Evolutionary conservation across 1,140 invertebrate genomes (phyloP), one percentile per base, ranked within the genome.

Genomic region (Solenopsis fugax): DNA sequence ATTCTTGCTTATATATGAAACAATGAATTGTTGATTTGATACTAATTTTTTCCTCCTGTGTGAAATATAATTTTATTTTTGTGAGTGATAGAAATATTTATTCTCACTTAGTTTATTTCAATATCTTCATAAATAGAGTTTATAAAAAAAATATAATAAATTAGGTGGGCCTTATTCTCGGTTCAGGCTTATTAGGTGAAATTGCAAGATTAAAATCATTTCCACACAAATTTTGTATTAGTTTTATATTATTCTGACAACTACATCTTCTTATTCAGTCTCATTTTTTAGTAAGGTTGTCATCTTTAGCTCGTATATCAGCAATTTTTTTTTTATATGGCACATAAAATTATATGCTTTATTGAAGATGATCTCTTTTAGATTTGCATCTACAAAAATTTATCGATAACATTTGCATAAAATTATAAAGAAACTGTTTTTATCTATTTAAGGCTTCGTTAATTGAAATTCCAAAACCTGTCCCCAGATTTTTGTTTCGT

Each of bases 371-470:
- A 69, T 21, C n/a, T 45, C n/a, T 24, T 69, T 69, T 2, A 48
- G 12, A 69, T 69, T 69, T 69, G 13, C 13, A 50, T 69, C 65
- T 69, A 50, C 21, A 69, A 48, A 29, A 41, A 69, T 69, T 69
- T 69, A 16, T 50, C 9, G 65, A 69, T 29, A 24, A 50, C 41
- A 69, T 69, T 69, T 69, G 65, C 65, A 69, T 50, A 50, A 50
- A 69, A 21, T 69, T 50, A 69, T 69, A 12, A 69, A 48, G 65
- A 21, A 50, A 69, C 41, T 45, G 64, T 45, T 10, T 69, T 69
- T 50, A 50, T 50, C n/a, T 69, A 69, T 69, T 69, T 69, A 69
- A 69, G 65, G 6, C n/a, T 50, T 18, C 18, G 41, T 69, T 69
- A 69, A 69, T 69, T 12, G 45, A 69, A 69, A 69, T 50, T 69